These are phyloP conservation scores for Heliconius eleuchia DNA, from an alignment of 1,140 invertebrate species.

Conservation along the genomic window DNA sequence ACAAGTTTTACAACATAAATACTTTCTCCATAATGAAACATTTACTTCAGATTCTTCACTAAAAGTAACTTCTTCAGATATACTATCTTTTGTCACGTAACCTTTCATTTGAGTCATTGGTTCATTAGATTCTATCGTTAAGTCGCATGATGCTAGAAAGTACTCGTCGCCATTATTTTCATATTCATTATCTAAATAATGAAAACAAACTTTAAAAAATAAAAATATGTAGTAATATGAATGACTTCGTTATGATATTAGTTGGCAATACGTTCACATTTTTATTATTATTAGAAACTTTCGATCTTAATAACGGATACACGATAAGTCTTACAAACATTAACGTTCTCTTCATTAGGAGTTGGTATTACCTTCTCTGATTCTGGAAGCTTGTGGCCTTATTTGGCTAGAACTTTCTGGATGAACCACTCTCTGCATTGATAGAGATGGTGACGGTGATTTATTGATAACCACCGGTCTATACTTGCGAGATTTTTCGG, in stretches of 20 bases:
- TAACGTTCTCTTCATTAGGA: neutral
- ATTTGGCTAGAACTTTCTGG: slow-evolving; percentile 42
- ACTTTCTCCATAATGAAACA: slow-evolving; percentile 50
- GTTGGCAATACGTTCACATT: slow-evolving; percentile 55
- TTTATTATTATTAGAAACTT: neutral
- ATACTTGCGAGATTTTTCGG: slow-evolving; percentile 53
- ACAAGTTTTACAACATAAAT: slow-evolving; percentile 54
- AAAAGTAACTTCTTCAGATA: slow-evolving; percentile 45
- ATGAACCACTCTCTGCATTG: slow-evolving; percentile 46
- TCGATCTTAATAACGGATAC: slow-evolving; percentile 33
- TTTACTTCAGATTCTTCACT: slow-evolving; percentile 34
- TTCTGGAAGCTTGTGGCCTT: slow-evolving; percentile 57
- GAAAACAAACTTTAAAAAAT: slow-evolving; percentile 24
- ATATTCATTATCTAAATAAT: slow-evolving; percentile 41
- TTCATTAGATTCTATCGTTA: slow-evolving; percentile 48
- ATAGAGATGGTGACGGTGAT: slow-evolving; percentile 54
- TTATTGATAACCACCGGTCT: slow-evolving; percentile 51
- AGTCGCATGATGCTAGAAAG: slow-evolving; percentile 61
- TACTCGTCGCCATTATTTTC: slow-evolving; percentile 58
- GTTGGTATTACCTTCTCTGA: slow-evolving; percentile 50
- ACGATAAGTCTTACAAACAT: slow-evolving; percentile 9
- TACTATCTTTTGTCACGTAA: slow-evolving; percentile 55
- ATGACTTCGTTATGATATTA: slow-evolving; percentile 54
- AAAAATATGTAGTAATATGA: slow-evolving; percentile 40
- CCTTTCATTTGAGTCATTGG: slow-evolving; percentile 53